phyloP scores from a whole-genome alignment of 2,888 invertebrate species.

The Chirona hameri region DNA sequence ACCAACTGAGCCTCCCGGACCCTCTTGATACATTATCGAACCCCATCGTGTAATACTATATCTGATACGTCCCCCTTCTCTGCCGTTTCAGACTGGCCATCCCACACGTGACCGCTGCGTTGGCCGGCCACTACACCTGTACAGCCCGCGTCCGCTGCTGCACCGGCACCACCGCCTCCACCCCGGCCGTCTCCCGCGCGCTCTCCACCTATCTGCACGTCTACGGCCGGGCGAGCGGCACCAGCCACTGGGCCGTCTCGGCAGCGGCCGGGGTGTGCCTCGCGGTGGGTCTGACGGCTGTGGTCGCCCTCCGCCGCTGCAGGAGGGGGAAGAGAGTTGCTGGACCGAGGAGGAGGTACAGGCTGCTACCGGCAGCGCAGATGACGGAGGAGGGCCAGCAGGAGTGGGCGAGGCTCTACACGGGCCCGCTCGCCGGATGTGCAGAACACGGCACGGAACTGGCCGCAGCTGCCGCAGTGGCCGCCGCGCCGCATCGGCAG shows the following conservation, averaged over 20 bases:
- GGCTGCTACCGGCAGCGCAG: neutral
- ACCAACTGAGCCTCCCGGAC: too few relatives aligned
- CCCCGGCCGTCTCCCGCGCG: neutral
- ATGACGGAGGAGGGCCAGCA: neutral
- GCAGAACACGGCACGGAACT: neutral
- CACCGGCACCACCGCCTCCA: neutral
- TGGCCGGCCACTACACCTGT: conserved; percentile 1
- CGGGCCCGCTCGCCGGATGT: neutral
- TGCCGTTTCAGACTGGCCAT: neutral
- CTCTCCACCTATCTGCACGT: neutral
- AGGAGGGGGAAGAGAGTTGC: too few relatives aligned
- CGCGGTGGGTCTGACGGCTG: neutral
- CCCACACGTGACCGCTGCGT: neutral
- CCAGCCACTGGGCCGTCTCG: neutral
- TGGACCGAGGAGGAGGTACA: neutral
- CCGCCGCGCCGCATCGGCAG: neutral
- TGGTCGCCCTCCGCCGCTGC: neutral
- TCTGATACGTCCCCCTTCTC: too few relatives aligned
- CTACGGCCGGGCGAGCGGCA: neutral
- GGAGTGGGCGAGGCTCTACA: neutral
- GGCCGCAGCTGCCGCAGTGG: too few relatives aligned
- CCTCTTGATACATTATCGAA: too few relatives aligned
- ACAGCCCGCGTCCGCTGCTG: conserved; percentile 1
- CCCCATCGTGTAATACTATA: too few relatives aligned
- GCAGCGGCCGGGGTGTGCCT: neutral